These are phyloP conservation scores for Eristalis intricaria DNA, from an alignment of 2,888 invertebrate genomes.

Conservation along the genomic window DNA sequence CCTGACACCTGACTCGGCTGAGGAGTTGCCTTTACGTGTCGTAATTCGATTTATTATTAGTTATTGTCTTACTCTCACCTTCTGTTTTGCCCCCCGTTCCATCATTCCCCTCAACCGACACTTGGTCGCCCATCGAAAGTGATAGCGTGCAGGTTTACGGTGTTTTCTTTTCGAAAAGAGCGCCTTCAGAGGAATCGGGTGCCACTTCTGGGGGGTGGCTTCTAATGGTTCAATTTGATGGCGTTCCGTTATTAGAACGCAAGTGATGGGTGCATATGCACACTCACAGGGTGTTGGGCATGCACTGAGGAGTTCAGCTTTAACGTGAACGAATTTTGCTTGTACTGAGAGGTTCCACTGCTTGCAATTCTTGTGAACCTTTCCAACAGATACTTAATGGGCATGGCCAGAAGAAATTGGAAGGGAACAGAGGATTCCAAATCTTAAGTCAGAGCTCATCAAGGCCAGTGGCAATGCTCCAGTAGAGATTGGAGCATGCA, in stretches of 20 bases:
- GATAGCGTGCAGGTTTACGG: constrained; percentile 54
- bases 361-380: too few relatives aligned
- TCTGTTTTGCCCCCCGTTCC: neutral
- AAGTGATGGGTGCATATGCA: constrained; percentile 11
- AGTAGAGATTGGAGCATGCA: too few relatives aligned
- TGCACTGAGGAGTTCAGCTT: neutral
- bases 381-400: too few relatives aligned
- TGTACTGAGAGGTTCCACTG: too few relatives aligned
- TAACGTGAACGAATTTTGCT: neutral
- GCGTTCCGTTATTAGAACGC: constrained; percentile 37
- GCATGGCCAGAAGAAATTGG: too few relatives aligned
- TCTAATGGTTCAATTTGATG: constrained; percentile 66
- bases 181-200: constrained; percentile 6
- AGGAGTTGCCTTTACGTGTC: constrained; percentile 55
- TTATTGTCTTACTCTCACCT: constrained; percentile 46
- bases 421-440: too few relatives aligned
- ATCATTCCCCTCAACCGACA: neutral
- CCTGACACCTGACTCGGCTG: constrained; percentile 61
- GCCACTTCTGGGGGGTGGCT: constrained; percentile 22
- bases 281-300: neutral
- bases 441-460: too few relatives aligned
- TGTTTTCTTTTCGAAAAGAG: constrained; percentile 26
- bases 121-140: neutral
- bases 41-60: constrained; percentile 71
- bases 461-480: too few relatives aligned